phyloP scores from a whole-genome alignment of 2,113 vertebrate genomes.

The Gopherus evgoodei region DNA sequence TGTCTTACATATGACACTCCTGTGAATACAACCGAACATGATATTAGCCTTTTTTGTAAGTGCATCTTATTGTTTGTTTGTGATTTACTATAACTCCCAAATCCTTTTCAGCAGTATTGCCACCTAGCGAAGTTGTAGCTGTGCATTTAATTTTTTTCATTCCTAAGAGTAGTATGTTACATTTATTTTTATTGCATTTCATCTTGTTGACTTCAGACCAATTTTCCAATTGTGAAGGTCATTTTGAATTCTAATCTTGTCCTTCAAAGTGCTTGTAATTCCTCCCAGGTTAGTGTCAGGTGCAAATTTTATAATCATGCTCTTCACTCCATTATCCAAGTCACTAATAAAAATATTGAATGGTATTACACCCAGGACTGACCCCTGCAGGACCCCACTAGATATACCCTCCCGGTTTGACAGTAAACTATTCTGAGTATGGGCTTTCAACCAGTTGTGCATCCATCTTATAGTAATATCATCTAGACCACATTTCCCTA shows the following conservation, averaged over 20 bases:
- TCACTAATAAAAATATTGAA: neutral
- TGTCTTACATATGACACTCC: neutral
- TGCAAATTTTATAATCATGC: neutral
- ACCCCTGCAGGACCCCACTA: neutral
- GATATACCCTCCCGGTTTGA: neutral
- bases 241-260: neutral
- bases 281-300: neutral
- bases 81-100: neutral
- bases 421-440: neutral
- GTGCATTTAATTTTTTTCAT: neutral
- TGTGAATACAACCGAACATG: neutral
- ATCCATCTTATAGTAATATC: neutral
- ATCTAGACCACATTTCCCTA: neutral
- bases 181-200: neutral
- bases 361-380: neutral
- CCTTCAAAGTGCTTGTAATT: neutral
- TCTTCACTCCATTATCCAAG: neutral
- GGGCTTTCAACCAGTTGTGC: neutral
- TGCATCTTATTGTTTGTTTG: neutral
- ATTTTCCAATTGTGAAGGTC: neutral
- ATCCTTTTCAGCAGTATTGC: neutral
- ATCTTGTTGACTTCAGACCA: neutral
- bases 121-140: neutral
- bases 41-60: neutral
- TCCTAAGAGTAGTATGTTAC: neutral